Evolutionary conservation across 1,140 invertebrate species (phyloP), one percentile per base, ranked within the genome.

Genomic region (Panulirus ornatus): DNA sequence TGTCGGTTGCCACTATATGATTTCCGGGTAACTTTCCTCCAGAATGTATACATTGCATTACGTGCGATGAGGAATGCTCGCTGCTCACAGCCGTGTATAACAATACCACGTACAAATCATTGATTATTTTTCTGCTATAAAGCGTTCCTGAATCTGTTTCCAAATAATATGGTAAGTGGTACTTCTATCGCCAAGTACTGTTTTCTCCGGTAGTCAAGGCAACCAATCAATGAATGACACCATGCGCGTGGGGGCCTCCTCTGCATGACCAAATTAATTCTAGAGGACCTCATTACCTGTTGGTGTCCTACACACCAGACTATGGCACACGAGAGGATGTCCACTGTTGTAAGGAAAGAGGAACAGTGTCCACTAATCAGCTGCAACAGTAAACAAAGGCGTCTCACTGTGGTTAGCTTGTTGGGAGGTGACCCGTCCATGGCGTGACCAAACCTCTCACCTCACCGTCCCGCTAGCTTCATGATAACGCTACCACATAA

Each of bases 151-250:
- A 44, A 42, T 38, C 0, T 76, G 70, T 14, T 11, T 47, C 14
- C 54, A 14, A 22, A 58, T 19, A 22, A 19, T 58, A 19, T 58
- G 3, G n/a, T 66, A 66, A 27, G 78, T 38, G 27, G 30, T 22
- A 81, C 42, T 81, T 27, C 47, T 58, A 30, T n/a, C 78, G 30
- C 47, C 78, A 81, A 81, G 78, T 81, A 81, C 78, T 81, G 78
- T 81, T 81, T 51, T 81, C 44, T 36, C 30, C 47, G 76, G 78
- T 81, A 54, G 78, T 36, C 78, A 81, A 81, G 78, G 78, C 47
- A 81, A 81, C 78, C 78, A 81, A 81, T 81, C 78, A 81, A 81
- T 81, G 19, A 22, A 36, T 81, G 78, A 22, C 42, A 38, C 47
- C 78, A 66, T 30, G 58, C 58, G 22, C 58, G 58, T 19, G 14